Conservation (phyloP, 2,797 vertebrate genomes). For the Hyperoplus immaculatus region DNA sequence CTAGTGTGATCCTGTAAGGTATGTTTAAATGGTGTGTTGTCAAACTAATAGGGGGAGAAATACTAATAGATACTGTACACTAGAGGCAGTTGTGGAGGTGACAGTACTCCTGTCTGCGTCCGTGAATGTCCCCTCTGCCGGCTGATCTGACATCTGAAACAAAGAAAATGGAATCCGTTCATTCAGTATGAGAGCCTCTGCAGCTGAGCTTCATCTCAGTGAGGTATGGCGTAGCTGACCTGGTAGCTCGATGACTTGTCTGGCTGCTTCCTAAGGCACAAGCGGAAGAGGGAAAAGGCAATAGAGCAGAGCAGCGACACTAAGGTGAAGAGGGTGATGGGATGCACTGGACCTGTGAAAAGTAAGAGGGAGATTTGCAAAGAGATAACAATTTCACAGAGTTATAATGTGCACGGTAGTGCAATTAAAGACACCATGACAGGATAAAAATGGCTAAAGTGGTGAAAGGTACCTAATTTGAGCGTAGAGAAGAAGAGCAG, state of each 20-base stretch:
- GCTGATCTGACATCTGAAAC: constrained; percentile 90
- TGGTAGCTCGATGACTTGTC: constrained; percentile 89
- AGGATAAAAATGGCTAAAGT: neutral
- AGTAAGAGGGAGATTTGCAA: neutral
- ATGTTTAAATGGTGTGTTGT: neutral
- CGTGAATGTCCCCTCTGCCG: constrained; percentile 86
- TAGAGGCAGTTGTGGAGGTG: constrained; percentile 92
- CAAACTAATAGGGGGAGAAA: neutral
- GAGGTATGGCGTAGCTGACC: constrained; percentile 78
- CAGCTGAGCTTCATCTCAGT: neutral
- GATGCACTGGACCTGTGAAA: constrained; percentile 87
- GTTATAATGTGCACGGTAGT: neutral
- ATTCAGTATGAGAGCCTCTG: neutral
- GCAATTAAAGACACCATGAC: neutral
- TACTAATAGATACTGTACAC: constrained; percentile 77
- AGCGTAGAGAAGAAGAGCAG: constrained; percentile 97
- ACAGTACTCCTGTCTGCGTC: constrained; percentile 91
- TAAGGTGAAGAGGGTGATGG: constrained; percentile 93
- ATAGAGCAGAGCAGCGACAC: constrained; percentile 88
- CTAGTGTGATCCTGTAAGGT: neutral
- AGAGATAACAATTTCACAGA: neutral
- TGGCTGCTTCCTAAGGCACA: constrained; percentile 91
- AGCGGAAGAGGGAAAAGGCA: constrained; percentile 86
- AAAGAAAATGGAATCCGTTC: constrained; percentile 14
- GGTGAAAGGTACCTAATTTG: constrained; percentile 87